Evolutionary conservation across 2,797 vertebrate species (phyloP).

Genomic region (Ispidina picta): DNA sequence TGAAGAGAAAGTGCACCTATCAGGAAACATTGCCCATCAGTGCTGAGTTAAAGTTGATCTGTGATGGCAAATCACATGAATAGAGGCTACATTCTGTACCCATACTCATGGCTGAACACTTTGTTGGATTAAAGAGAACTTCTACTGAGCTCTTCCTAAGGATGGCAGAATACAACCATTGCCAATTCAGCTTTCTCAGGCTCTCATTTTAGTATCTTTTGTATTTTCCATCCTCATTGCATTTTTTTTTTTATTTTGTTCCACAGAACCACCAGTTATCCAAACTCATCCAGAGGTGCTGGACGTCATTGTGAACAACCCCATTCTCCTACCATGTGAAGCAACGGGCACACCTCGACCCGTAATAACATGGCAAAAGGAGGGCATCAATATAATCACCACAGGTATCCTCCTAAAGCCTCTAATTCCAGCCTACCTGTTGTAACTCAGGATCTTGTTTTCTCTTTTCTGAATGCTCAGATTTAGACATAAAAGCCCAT

Average conservation of each 20-base stretch:
- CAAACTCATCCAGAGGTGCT: slow-evolving; percentile 81
- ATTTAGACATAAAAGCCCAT: neutral
- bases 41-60: neutral
- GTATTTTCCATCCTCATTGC: neutral
- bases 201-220: neutral
- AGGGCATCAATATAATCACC: slow-evolving; percentile 88
- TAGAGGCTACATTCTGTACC: neutral
- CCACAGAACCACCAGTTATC: slow-evolving; percentile 88
- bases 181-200: neutral
- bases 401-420: slow-evolving; percentile 76
- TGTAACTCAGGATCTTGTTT: neutral
- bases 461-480: neutral
- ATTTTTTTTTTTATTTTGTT: neutral
- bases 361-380: slow-evolving; percentile 94
- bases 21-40: neutral
- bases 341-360: slow-evolving; percentile 89
- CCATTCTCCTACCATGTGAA: slow-evolving; percentile 88
- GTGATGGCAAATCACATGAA: neutral
- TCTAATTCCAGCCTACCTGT: neutral
- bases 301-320: slow-evolving; percentile 90
- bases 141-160: neutral
- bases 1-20: neutral
- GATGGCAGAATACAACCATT: neutral
- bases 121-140: neutral
- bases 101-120: neutral